Evolutionary conservation across 37 sponge, comb jelly and placozoan species (phyloP), one percentile per base, ranked within the genome.

Genomic region (Hexactinellida sp.): DNA sequence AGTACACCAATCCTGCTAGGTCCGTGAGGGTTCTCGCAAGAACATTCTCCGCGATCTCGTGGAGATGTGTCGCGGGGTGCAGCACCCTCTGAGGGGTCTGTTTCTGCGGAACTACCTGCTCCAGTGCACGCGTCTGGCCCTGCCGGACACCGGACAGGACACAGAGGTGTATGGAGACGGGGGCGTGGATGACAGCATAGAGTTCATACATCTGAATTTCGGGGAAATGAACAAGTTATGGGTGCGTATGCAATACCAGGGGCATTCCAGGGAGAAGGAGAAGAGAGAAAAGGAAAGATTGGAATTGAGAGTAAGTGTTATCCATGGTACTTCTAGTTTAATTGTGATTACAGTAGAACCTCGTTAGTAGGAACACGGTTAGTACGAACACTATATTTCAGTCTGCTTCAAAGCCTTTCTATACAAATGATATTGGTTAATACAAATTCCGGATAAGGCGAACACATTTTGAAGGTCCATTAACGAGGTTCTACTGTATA

Each of bases 181-280:
- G 1, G 82, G 83, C 16, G 91, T 98, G 24, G 88, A 91, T 0
- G 96, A 98, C 85, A 93, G 94, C 24, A 90, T 98, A 36, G 55
- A 86, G n/a, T 98, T 98, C 84, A 92, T 98, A 38, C 90, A 91
- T 19, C 94, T 92, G 21, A 98, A 98, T 91, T 98, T 92, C 85
- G 83, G 87, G 37, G 99, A 98, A 93, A 98, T 98, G 99, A 98
- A 98, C 91, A 98, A 98, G 88, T 90, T 98, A 51, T 98, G 99
- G 99, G 99, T 98, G 36, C 92, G 99, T 30, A 98, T 98, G 96
- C 99, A 98, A 83, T 96, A 98, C 88, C 99, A 98, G 91, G 99
- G 99, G 13, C 99, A 98, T 90, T 90, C 96, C 7, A 84, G 92
- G 83, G 99, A 98, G 90, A 94, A 91, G 85, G 92, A 92, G 55